phyloP scores from a whole-genome alignment of 2,113 vertebrate genomes.

The Leucopsar rothschildi region DNA sequence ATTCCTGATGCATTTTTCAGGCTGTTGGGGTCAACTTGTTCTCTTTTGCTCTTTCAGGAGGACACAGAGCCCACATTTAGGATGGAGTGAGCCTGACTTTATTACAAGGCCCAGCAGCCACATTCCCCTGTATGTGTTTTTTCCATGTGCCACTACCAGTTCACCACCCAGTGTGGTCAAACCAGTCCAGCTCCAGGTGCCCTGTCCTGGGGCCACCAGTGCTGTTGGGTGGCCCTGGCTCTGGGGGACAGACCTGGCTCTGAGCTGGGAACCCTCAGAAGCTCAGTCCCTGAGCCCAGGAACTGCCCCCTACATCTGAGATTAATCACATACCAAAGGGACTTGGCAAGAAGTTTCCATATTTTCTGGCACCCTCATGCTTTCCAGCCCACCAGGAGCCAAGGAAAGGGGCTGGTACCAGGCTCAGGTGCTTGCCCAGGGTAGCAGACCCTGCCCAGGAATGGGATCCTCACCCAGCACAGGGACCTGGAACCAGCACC shows the following conservation, averaged over 20 bases:
- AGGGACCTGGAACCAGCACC: accelerated
- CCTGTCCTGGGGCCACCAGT: background rate
- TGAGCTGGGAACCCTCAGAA: background rate
- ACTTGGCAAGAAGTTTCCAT: background rate
- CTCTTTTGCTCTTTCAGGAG: background rate
- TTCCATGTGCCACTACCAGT: background rate
- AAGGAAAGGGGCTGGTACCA: background rate
- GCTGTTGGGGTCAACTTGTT: background rate
- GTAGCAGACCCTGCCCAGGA: background rate
- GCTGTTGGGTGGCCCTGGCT: background rate
- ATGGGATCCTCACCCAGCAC: accelerated
- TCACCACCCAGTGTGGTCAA: background rate
- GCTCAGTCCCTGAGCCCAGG: background rate
- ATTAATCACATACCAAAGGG: background rate
- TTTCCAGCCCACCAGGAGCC: background rate
- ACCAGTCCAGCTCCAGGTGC: background rate
- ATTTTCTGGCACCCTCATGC: background rate
- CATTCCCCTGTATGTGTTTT: accelerated
- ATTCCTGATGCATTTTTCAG: background rate
- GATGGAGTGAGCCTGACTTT: background rate
- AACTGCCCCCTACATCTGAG: background rate
- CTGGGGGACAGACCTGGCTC: background rate
- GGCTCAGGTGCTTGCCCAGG: background rate
- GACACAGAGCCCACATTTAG: background rate
- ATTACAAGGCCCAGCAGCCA: background rate